Conservation (phyloP, 2,797 vertebrate genomes). For the Hydrophis major region DNA sequence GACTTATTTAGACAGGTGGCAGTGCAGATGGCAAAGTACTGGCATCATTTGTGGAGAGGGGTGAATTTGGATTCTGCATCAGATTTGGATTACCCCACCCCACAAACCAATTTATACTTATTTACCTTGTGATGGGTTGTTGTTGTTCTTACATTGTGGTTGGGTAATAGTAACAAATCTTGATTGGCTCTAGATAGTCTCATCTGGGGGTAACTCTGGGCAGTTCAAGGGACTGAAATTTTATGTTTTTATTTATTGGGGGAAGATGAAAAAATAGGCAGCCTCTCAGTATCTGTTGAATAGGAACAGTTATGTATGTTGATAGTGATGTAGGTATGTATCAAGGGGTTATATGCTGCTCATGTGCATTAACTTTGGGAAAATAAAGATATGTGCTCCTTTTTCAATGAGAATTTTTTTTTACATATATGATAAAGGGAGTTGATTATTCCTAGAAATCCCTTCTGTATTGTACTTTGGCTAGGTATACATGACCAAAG, state of each 20-base stretch:
- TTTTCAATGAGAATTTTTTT: constrained; percentile 12
- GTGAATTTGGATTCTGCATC: background rate
- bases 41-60: background rate
- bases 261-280: background rate
- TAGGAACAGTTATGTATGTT: background rate
- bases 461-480: background rate
- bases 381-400: constrained; percentile 5
- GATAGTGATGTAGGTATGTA: background rate
- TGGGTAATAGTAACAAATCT: background rate
- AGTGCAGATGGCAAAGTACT: background rate
- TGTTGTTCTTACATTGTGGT: background rate
- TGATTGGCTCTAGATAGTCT: background rate
- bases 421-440: background rate
- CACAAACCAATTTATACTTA: background rate
- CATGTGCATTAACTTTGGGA: background rate
- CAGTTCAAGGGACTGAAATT: background rate
- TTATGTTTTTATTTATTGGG: background rate
- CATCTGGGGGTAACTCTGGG: background rate
- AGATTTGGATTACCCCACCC: background rate
- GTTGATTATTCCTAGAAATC: constrained; percentile 4
- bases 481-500: background rate
- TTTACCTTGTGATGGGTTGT: background rate
- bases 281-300: background rate
- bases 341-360: background rate
- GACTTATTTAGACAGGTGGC: background rate